phyloP scores from a whole-genome alignment of 2,888 invertebrate species.

The Itoplectis maculator region DNA sequence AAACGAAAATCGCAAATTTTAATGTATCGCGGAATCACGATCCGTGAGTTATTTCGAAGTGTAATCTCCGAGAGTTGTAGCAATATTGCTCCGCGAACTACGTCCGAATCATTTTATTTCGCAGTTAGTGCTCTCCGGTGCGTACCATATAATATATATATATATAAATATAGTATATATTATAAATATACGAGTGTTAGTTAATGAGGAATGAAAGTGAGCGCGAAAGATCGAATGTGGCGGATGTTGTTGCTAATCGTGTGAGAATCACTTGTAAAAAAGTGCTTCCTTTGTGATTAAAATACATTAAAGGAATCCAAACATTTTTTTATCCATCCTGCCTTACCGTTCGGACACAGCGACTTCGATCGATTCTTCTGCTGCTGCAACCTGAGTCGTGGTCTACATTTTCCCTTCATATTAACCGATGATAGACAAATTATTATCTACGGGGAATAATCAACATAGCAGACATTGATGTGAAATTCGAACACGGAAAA shows the following conservation, averaged over 20 bases:
- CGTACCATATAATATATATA: constrained; percentile 46
- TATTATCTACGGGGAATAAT: background rate
- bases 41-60: background rate
- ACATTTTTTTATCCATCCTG: background rate
- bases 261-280: constrained; percentile 58
- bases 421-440: background rate
- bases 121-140: constrained; percentile 45
- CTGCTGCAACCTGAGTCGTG: background rate
- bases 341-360: constrained; percentile 4
- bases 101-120: constrained; percentile 34
- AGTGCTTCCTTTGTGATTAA: constrained; percentile 63
- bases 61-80: background rate
- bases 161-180: constrained; percentile 42
- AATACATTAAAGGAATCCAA: constrained; percentile 27
- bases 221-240: constrained; percentile 28
- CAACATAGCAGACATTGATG: background rate
- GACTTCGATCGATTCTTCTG: background rate
- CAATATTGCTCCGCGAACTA: constrained; percentile 20
- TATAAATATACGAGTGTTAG: constrained; percentile 47
- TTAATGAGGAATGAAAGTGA: constrained; percentile 36
- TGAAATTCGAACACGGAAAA: background rate
- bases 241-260: constrained; percentile 56
- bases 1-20: background rate
- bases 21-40: background rate
- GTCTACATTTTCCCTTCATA: background rate